Base-by-base conservation (phyloP, 2,797 vertebrate genomes). In the Cossypha caffra region DNA sequence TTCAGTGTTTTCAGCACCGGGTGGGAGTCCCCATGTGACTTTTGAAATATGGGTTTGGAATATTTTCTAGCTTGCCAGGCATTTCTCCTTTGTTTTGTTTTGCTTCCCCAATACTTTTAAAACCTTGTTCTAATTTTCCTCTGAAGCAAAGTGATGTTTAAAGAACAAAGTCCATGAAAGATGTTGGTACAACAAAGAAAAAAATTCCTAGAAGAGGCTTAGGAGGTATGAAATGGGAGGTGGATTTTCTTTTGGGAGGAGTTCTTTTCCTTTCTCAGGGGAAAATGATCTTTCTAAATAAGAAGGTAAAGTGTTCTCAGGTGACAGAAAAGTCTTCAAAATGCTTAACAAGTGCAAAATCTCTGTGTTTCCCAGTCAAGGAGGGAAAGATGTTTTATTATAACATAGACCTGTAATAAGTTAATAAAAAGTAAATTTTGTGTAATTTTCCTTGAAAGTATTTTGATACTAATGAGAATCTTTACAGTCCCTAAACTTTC, bases 41-140 rank as follows among this genome's bases (percentile, higher is more conserved):
- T 96, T 82, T 92, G 33, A 48, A 72, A 13, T 52, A 61, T 86
- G 48, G 54, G 47, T 64, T 93, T 95, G 61, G 17, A 55, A 33
- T 91, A 93, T 67, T 90, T 85, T 96, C 33, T 92, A 82, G 84
- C 62, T 95, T 91, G 40, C 35, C 64, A 82, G 78, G 58, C n/a
- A 7, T 81, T 84, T 81, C 77, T 62, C 37, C 23, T 33, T 50
- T 38, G 24, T 33, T 45, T 75, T 24, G 5, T 42, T 81, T n/a
- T 58, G 7, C 38, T 62, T 69, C 35, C 35, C 21, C 50, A 31
- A n/a, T 66, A 85, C 31, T 87, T 90, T 18, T 33, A 45, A 95
- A 84, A 63, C 15, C 12, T 81, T 75, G 5, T 61, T 92, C 33
- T 67, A 31, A 18, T 91, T 76, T 94, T 94, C 63, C 7, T 40